phyloP scores from a whole-genome alignment of 2,797 vertebrate genomes.

The Echeneis naucrates region DNA sequence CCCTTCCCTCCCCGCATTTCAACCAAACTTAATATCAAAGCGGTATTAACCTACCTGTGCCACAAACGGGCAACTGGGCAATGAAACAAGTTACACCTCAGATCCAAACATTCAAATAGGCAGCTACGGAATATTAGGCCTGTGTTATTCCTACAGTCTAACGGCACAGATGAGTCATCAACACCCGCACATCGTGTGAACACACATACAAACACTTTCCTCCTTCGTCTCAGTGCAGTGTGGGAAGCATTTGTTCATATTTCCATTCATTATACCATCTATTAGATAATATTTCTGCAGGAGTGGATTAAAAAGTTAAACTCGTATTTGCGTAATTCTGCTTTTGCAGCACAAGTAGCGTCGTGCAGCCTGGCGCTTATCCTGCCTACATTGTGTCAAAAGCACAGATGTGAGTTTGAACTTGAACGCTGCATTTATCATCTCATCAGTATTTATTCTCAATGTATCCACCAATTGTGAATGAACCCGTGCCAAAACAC shows the following conservation, averaged over 20 bases:
- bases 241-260: background rate
- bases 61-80: too few species aligned
- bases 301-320: background rate
- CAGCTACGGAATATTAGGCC: background rate
- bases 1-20: background rate
- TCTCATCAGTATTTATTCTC: background rate
- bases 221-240: background rate
- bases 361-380: background rate
- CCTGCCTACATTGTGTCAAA: background rate
- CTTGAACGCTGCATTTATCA: background rate
- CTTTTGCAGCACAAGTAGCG: background rate
- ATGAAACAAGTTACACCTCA: background rate
- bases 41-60: background rate
- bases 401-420: slow-evolving; percentile 39
- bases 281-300: too few species aligned
- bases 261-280: background rate
- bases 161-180: background rate
- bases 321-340: background rate
- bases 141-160: background rate
- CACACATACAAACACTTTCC: background rate
- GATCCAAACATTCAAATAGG: background rate
- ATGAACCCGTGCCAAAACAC: background rate
- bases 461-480: background rate
- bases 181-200: too few species aligned
- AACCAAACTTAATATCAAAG: slow-evolving; percentile 4